Evolutionary conservation across 2,888 invertebrate species (phyloP).

Genomic region (Catotricha subobsoleta): DNA sequence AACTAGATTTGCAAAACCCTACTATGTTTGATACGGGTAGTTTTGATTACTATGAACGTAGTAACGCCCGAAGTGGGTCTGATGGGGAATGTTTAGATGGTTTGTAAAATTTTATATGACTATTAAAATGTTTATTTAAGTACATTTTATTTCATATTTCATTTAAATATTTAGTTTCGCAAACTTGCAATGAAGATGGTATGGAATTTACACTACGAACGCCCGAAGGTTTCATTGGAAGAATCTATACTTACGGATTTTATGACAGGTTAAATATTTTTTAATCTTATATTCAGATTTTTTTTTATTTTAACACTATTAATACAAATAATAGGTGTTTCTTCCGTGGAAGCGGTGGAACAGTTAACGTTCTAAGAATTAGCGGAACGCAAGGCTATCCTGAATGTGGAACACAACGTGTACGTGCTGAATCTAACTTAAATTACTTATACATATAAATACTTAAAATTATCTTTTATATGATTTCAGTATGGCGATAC

Average conservation of each 20-base stretch:
- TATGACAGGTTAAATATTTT: slow-evolving; percentile 41
- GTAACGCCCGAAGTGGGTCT: slow-evolving; percentile 47
- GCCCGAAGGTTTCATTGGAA: slow-evolving; percentile 73
- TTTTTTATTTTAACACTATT: neutral
- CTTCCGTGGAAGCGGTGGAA: slow-evolving; percentile 78
- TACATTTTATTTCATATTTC: neutral
- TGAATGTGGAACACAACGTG: slow-evolving; percentile 78
- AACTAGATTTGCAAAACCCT: slow-evolving; percentile 69
- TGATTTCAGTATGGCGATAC: slow-evolving; percentile 84
- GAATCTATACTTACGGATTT: slow-evolving; percentile 82
- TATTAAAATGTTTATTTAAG: neutral
- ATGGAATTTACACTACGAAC: slow-evolving; percentile 84
- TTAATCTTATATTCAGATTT: slow-evolving; percentile 2
- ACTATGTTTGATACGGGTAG: slow-evolving; percentile 69
- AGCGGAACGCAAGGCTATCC: slow-evolving; percentile 85
- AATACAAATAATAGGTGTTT: slow-evolving; percentile 42
- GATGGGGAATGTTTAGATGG: slow-evolving; percentile 72
- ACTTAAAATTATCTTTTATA: no score
- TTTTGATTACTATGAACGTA: slow-evolving; percentile 72
- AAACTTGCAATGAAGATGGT: slow-evolving; percentile 82
- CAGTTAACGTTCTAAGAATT: slow-evolving; percentile 62
- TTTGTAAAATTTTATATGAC: slow-evolving; percentile 25
- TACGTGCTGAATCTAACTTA: slow-evolving; percentile 21
- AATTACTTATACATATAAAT: slow-evolving; percentile 12
- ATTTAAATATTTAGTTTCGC: slow-evolving; percentile 44